Conservation (phyloP, 37 sponge, comb jelly and placozoan species). For the Beroe forskalii region DNA sequence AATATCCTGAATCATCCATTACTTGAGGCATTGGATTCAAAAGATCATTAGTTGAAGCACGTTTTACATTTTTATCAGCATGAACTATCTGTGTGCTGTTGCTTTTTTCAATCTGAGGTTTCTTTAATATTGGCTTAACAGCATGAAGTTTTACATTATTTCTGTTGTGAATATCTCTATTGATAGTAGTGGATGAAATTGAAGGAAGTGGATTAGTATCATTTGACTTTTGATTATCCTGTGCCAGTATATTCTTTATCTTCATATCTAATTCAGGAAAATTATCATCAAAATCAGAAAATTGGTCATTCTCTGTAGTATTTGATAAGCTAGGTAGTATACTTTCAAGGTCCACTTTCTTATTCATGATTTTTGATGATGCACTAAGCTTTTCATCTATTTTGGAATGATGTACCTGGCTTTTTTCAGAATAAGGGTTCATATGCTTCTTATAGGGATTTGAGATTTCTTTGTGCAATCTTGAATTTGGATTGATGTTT, state of each 20-base stretch:
- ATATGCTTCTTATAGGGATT: not conserved
- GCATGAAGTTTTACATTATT: not conserved
- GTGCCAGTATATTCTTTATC: slow-evolving; percentile 6
- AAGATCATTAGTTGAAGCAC: not conserved
- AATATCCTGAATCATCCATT: slow-evolving; percentile 64
- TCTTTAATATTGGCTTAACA: slow-evolving; percentile 41
- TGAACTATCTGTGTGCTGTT: too few relatives aligned
- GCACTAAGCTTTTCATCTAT: not conserved
- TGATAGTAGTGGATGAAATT: not conserved
- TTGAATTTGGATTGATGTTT: not conserved
- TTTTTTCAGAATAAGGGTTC: slow-evolving; percentile 14
- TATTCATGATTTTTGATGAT: not conserved
- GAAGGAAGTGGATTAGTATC: not conserved
- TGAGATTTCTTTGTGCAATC: not conserved
- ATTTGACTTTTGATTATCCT: not conserved
- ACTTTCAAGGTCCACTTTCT: not conserved
- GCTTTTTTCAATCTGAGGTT: not conserved
- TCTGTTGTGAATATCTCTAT: not conserved
- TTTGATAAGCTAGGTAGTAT: not conserved
- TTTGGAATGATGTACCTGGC: not conserved
- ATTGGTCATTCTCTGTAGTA: not conserved
- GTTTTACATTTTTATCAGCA: not conserved
- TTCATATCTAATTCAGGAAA: slow-evolving; percentile 8
- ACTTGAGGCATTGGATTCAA: not conserved
- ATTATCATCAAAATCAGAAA: slow-evolving; percentile 41